Base-by-base conservation (phyloP, 2,888 invertebrate species). In the Rhorus exstirpatorius region DNA sequence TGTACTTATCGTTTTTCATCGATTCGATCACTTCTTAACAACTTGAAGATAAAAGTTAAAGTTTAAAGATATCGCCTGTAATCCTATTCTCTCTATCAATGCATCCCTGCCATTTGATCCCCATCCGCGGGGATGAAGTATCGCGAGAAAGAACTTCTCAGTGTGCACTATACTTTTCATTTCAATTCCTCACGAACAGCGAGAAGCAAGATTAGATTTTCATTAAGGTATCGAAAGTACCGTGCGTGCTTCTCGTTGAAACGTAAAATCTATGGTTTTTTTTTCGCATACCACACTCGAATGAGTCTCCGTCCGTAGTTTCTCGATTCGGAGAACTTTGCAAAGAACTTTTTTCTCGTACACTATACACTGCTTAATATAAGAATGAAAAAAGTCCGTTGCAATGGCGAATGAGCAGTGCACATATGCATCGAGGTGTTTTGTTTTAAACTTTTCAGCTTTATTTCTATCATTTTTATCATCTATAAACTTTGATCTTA, bases 151-250 rank as follows among this genome's bases (percentile, higher is more conserved):
- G n/a, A n/a, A 10, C 51, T n/a, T 41, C 38, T 46, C 49, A 61
- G 12, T 12, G 61, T 19, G 14, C 46, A 17, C 46, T 35, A 4
- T n/a, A n/a, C n/a, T n/a, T 17, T 38, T 26, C 21, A n/a, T 17
- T 55, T 24, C 53, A 21, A 60, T 51, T n/a, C n/a, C 14, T 14
- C 58, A 12, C 12, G 10, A 3, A 26, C 7, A 38, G 10, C 24
- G 8, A 65, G 26, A 67, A 10, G 3, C 21, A n/a, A 44, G 70
- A 61, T 38, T 61, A 79, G 83, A 83, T 79, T 79, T 79, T 75
- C 71, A 79, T 83, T 81, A 81, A 71, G 76, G 81, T 79, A 67
- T 71, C 21, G 35, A 21, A 63, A 41, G 26, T 35, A 44, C 12
- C 55, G 63, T 12, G 44, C 55, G 63, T 12, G 44, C 21, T 68